A percentile compares a stretch with the other conserved stretches of the same genome.
phyloP scores from a whole-genome alignment of 2,888 invertebrate genomes.

The Platycnemis pennipes region DNA sequence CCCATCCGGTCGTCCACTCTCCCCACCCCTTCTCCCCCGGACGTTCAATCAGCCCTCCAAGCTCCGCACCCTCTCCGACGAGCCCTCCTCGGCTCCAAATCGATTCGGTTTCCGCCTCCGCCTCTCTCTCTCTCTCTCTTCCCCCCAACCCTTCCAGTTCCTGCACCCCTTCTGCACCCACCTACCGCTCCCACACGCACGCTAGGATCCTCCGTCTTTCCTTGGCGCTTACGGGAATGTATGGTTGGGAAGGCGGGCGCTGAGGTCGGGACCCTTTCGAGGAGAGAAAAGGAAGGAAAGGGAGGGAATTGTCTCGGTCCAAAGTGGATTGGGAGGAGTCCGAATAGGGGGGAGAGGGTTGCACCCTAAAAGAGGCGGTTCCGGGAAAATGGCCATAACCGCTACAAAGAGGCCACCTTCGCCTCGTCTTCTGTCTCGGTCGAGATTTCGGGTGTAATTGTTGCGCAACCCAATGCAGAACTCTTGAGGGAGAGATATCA shows the following conservation, averaged over 20 bases:
- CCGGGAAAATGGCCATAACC: not conserved
- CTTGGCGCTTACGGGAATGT: not conserved
- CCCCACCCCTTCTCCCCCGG: not conserved
- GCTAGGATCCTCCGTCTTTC: not conserved
- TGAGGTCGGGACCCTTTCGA: not conserved
- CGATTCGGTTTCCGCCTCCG: not conserved
- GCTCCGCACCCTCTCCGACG: not conserved
- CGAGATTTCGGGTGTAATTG: not conserved
- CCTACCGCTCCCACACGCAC: not conserved
- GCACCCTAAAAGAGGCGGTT: not conserved
- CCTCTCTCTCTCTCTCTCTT: not conserved
- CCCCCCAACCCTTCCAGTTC: not conserved
- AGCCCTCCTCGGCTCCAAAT: not conserved
- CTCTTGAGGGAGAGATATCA: too few relatives aligned
- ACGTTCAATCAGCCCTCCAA: not conserved
- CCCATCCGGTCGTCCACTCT: not conserved
- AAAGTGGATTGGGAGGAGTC: constrained; percentile 18
- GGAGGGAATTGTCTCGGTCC: not conserved
- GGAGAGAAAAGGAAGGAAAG: not conserved
- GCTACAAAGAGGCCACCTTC: not conserved
- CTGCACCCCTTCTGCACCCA: not conserved
- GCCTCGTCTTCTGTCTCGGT: not conserved
- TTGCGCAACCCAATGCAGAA: not conserved
- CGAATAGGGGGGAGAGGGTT: not conserved
- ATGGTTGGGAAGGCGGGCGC: not conserved